Evolutionary conservation across 2,888 invertebrate genomes (phyloP), one percentile per base, ranked within the genome.

Genomic region (Mesorhabditis belari): DNA sequence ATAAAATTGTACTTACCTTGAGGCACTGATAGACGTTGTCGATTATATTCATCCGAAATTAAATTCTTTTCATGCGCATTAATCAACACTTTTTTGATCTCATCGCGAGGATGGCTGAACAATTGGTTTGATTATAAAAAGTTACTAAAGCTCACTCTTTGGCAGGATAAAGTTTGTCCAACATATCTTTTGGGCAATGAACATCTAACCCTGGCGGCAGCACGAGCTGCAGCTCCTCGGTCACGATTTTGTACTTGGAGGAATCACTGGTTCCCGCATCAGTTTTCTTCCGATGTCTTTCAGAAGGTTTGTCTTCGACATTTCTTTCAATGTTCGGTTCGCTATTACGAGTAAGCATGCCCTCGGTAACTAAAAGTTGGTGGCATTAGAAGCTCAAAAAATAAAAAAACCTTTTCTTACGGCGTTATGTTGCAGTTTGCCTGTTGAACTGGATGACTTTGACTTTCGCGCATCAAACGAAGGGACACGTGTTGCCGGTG

Each of bases 11-110:
- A 50, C 19, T 9, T 24, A 56, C 56, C 56, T 52, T 61, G 61
- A 17, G 52, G 57, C 4, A 61, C 61, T 12, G 52, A 52, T 4
- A 61, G 51, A 9, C 62, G 50, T n/a, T 65, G 44, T 19, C 64
- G 56, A 27, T 68, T 61, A 63, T 80, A 80, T 23, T 57, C 60
- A 49, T 79, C 79, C 12, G 57, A 28, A 21, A 79, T 67, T 12
- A 80, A 66, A 21, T 66, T 66, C 21, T 69, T 61, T 17, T 63
- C 56, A 56, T 75, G 75, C 9, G 79, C 77, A 5, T 67, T 63
- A 9, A 59, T 50, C 19, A 79, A 58, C 62, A 73, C 66, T 23
- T 65, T 61, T 25, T 69, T 63, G 57, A 77, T 79, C 5, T 54
- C 60, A n/a, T 60, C 29, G 5, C 79, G 73, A 17, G 78, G 44